Evolutionary conservation across 92 coral and sea anemone species (phyloP), one percentile per base, ranked within the genome.

Genomic region (Phenganax subtilis): DNA sequence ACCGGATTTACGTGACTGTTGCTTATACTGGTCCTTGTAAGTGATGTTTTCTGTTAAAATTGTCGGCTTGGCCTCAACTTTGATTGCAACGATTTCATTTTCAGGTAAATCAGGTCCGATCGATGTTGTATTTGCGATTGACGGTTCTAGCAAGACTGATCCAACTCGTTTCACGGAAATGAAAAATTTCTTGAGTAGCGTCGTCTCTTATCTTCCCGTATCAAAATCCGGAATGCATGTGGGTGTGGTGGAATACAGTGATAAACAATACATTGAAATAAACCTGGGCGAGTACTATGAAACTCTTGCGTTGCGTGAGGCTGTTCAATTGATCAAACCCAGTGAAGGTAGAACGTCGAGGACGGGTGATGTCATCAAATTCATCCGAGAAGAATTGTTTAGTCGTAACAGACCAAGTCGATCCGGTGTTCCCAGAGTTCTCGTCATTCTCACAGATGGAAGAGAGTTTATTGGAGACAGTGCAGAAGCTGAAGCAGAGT

Each of bases 21-120:
- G 85, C 87, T 16, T 91, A 94, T 72, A 88, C 89, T n/a, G 97
- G 98, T 6, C 90, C 89, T 57, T 94, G 98, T 69, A 86, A 85
- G 66, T 65, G 84, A 54, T 57, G 75, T 89, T 25, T 57, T 71
- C 57, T 65, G 83, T 81, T 54, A 85, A 81, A 8, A 54, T 84
- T 51, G 87, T 77, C 79, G 90, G 94, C 15, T 59, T 10, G 20
- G 16, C 65, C 20, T 14, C 16, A 59, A 59, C 20, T 3, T 37
- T 37, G 2, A 37, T 37, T 5, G 47, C 47, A 37, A 37, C 5
- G 47, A 37, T 37, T 37, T 37, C 5, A 37, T 37, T 37, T 9
- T 6, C 56, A 79, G 83, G 83, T 79, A 79, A 79, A 54, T 62
- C 83, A 29, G 83, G 74, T 79, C 73, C 83, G 9, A 65, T 79